These are phyloP conservation scores for Eumacrocentrus americanus DNA, from an alignment of 2,888 invertebrate genomes.

Conservation along the genomic window DNA sequence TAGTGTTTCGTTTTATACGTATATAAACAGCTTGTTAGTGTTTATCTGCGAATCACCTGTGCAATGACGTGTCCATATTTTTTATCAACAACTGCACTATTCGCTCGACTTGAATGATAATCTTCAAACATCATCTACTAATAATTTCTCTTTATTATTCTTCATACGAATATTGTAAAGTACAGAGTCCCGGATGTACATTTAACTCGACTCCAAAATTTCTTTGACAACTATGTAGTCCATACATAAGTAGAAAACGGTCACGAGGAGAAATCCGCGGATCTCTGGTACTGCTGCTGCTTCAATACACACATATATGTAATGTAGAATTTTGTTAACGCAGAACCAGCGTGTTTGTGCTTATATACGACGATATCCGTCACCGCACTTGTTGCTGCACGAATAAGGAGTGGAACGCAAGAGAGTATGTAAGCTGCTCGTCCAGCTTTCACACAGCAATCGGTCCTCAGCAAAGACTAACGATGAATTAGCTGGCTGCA, in stretches of 20 bases:
- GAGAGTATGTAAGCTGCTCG: not conserved
- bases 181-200: constrained; percentile 4
- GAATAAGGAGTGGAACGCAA: not conserved
- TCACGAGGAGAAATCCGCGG: not conserved
- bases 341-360: not conserved
- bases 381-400: constrained; percentile 9
- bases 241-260: not conserved
- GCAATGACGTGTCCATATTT: no score
- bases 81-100: no score
- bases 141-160: no score
- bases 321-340: not conserved
- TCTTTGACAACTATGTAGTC: not conserved
- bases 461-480: not conserved
- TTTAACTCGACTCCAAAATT: not conserved
- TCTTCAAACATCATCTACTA: no score
- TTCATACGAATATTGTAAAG: no score
- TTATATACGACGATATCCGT: not conserved
- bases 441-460: constrained; percentile 21
- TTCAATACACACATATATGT: not conserved
- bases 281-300: not conserved
- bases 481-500: not conserved
- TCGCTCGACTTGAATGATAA: no score
- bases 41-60: no score
- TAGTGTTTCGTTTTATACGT: no score
- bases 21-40: no score